Conservation (phyloP, 1,140 invertebrate genomes). For the Drosophila littoralis region DNA sequence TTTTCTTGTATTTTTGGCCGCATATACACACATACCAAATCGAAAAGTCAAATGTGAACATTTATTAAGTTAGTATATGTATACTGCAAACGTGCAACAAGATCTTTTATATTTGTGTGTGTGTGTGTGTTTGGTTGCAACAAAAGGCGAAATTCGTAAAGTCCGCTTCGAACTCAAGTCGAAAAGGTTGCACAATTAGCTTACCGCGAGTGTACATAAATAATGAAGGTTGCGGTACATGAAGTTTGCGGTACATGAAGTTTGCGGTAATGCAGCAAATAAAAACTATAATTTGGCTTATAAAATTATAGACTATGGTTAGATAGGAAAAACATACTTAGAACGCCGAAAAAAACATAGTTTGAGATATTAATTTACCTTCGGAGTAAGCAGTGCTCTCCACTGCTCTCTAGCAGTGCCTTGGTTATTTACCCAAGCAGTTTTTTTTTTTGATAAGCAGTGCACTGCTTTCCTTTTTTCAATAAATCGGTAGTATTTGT, state of each 20-base stretch:
- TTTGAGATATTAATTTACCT: too few species aligned
- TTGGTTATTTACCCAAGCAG: neutral
- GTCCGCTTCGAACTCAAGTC: too few species aligned
- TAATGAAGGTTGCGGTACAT: neutral
- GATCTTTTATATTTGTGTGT: neutral
- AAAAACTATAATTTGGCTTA: too few species aligned
- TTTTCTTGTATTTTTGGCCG: slow-evolving; percentile 56
- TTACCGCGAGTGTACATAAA: too few species aligned
- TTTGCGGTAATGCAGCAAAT: too few species aligned
- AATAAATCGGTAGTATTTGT: too few species aligned
- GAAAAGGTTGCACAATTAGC: neutral
- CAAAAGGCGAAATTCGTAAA: neutral
- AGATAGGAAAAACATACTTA: too few species aligned
- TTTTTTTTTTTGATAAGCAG: neutral
- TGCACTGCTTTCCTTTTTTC: neutral
- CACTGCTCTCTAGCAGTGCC: too few species aligned
- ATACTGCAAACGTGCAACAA: slow-evolving; percentile 8
- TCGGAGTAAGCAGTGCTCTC: too few species aligned
- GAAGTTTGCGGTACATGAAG: neutral
- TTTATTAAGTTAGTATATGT: neutral
- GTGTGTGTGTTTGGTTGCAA: neutral
- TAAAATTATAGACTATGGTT: too few species aligned
- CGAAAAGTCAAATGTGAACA: slow-evolving; percentile 54
- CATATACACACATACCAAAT: slow-evolving; percentile 30
- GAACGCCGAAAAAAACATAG: too few species aligned